Percentiles rank a stretch among this genome's conserved stretches.
These are phyloP conservation scores for Meloidogyne exigua DNA, from an alignment of 1,140 invertebrate species.

Conservation along the genomic window DNA sequence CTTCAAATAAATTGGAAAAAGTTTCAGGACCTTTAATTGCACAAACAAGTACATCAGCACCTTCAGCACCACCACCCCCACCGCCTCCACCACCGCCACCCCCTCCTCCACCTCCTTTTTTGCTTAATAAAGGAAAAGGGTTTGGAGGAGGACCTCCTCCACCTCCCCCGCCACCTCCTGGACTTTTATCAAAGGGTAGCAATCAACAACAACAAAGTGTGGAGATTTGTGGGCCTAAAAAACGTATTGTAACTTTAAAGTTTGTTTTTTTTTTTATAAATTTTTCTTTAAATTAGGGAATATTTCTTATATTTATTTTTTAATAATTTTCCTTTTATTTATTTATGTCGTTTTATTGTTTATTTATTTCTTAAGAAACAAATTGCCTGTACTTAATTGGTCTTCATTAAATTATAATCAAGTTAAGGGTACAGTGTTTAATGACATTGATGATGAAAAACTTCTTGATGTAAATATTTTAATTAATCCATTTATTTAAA, in stretches of 20 bases:
- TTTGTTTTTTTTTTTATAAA: neutral
- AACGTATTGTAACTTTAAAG: neutral
- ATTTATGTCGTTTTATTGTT: no score
- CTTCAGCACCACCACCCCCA: slow-evolving; percentile 42
- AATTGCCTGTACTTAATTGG: slow-evolving; percentile 96
- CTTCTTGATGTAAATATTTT: slow-evolving; percentile 70
- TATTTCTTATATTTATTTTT: slow-evolving; percentile 5
- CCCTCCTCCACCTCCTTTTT: slow-evolving; percentile 17
- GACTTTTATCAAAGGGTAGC: slow-evolving; percentile 16
- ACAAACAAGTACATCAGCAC: slow-evolving; percentile 15
- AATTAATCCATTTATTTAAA: slow-evolving; percentile 1
- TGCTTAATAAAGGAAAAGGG: neutral
- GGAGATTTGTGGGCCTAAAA: slow-evolving; percentile 32
- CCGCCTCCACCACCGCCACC: slow-evolving; percentile 28
- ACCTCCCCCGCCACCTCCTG: slow-evolving; percentile 15
- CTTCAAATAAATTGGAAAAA: slow-evolving; percentile 13
- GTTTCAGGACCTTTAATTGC: slow-evolving; percentile 11
- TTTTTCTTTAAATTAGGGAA: no score
- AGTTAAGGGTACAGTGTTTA: slow-evolving; percentile 95
- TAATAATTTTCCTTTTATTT: slow-evolving; percentile 37
- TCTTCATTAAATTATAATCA: slow-evolving; percentile 94
- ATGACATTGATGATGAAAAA: slow-evolving; percentile 93
- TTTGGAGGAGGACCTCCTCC: slow-evolving; percentile 36
- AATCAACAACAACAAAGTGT: slow-evolving; percentile 40
- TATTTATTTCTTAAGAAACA: slow-evolving; percentile 74